These are phyloP conservation scores for Macrobrachium nipponense DNA, from an alignment of 1,140 invertebrate species.

Conservation along the genomic window DNA sequence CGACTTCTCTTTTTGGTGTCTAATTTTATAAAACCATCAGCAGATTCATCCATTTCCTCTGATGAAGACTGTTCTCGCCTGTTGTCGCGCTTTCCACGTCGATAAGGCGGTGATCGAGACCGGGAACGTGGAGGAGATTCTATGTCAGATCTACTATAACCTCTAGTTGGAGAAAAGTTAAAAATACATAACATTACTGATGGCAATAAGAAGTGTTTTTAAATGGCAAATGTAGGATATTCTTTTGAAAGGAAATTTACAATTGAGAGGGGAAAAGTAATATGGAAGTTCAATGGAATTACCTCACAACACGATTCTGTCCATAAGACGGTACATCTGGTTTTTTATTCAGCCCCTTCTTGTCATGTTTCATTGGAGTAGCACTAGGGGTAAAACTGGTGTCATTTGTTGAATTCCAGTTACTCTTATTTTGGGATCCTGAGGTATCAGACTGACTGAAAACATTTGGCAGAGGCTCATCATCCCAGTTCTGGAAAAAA, in stretches of 20 bases:
- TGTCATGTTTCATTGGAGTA: not conserved
- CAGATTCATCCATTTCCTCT: slow-evolving; percentile 65
- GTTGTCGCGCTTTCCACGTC: slow-evolving; percentile 45
- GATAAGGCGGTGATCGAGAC: slow-evolving; percentile 64
- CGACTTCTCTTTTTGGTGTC: slow-evolving; percentile 47
- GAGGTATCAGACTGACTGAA: slow-evolving; percentile 40
- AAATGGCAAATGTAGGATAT: no score
- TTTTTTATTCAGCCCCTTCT: slow-evolving; percentile 11
- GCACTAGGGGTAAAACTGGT: not conserved
- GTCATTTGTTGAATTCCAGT: slow-evolving; percentile 26
- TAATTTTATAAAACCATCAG: slow-evolving; percentile 68
- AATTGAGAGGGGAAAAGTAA: no score
- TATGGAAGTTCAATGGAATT: no score
- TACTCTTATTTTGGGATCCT: slow-evolving; percentile 27
- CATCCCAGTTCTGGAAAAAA: slow-evolving; percentile 63
- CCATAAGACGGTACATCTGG: no score
- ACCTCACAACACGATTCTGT: no score
- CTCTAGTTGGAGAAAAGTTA: no score
- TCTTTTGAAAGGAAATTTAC: no score
- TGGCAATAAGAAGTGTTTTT: no score
- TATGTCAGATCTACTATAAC: not conserved
- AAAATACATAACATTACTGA: no score
- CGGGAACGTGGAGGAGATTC: slow-evolving; percentile 25
- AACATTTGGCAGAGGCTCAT: slow-evolving; percentile 54
- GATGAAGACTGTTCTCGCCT: slow-evolving; percentile 44